Evolutionary conservation across 2,888 invertebrate genomes (phyloP).

Genomic region (Harmothoe impar): DNA sequence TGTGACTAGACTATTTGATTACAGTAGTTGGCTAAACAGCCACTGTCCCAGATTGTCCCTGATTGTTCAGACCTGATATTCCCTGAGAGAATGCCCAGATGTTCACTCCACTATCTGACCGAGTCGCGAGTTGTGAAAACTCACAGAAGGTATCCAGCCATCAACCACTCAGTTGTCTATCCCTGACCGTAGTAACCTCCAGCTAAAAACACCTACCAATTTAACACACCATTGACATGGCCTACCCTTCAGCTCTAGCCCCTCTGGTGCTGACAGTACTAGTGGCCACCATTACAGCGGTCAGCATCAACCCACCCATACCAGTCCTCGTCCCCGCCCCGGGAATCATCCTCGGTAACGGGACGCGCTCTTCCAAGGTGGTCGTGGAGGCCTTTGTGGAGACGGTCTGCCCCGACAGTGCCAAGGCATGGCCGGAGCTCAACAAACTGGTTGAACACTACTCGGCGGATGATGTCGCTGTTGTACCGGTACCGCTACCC

Average conservation of each 20-base stretch:
- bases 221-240: too few relatives aligned
- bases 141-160: too few relatives aligned
- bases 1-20: too few relatives aligned
- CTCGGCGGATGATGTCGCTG: background rate
- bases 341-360: constrained; percentile 20
- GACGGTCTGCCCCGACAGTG: constrained; percentile 22
- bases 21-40: too few relatives aligned
- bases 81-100: background rate
- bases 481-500: constrained; percentile 29
- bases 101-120: too few relatives aligned
- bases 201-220: too few relatives aligned
- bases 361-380: background rate
- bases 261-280: background rate
- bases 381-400: constrained; percentile 52
- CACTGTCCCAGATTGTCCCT: too few relatives aligned
- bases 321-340: background rate
- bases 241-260: background rate
- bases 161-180: too few relatives aligned
- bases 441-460: constrained; percentile 48
- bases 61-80: background rate
- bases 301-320: constrained; percentile 29
- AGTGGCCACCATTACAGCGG: background rate
- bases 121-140: too few relatives aligned
- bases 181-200: too few relatives aligned
- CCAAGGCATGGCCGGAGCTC: constrained; percentile 45